phyloP scores from a whole-genome alignment of 2,797 vertebrate species.

The Paedocypris micromegethes region DNA sequence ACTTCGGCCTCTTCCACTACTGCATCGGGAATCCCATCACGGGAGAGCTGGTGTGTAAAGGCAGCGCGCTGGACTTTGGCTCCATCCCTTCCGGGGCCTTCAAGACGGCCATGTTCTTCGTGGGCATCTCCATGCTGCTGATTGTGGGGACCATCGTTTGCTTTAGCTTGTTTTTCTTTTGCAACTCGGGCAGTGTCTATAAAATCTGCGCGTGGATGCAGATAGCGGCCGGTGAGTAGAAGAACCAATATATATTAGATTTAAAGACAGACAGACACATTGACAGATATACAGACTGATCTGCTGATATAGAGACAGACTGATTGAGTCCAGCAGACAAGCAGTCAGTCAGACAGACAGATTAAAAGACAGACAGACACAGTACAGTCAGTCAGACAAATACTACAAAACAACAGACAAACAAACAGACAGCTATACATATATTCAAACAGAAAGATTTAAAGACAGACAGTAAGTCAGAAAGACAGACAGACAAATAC shows the following conservation, averaged over 20 bases:
- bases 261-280: no score
- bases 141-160: constrained; percentile 88
- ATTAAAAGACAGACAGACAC: no score
- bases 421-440: no score
- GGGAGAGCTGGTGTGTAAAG: constrained; percentile 92
- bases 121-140: constrained; percentile 89
- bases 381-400: no score
- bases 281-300: no score
- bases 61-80: constrained; percentile 87
- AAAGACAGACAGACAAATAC: no score
- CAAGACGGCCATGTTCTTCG: constrained; percentile 97
- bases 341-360: no score
- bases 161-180: constrained; percentile 96
- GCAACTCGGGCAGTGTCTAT: constrained; percentile 91
- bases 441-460: no score
- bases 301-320: no score
- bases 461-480: no score
- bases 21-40: constrained; percentile 94
- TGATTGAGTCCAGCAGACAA: no score
- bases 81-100: constrained; percentile 95
- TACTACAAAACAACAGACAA: no score
- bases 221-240: constrained; percentile 83
- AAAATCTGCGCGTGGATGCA: constrained; percentile 99
- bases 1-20: constrained; percentile 96
- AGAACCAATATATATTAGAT: not conserved